Evolutionary conservation across 2,113 vertebrate species (phyloP), one percentile per base, ranked within the genome.

Genomic region (Macroglossus sobrinus): DNA sequence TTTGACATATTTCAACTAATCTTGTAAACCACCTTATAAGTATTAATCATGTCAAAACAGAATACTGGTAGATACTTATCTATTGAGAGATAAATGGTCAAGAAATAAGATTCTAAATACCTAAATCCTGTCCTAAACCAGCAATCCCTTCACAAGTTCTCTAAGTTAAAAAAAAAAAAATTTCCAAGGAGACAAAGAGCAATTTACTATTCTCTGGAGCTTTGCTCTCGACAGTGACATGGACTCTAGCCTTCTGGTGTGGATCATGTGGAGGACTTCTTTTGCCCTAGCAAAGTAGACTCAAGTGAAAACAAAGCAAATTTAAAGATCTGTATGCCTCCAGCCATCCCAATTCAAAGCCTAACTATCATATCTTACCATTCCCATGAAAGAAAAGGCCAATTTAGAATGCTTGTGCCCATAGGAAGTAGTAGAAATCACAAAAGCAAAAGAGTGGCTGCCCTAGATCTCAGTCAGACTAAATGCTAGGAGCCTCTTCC

Each of bases 1-100:
- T 97, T 96, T 97, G 96, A 97, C 84, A 93, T 82, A 74, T 94
- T 96, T 96, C 96, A 97, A 88, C 81, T 88, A 93, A 97, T 96
- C 93, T 93, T 96, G 75, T 95, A 96, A 96, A 82, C 87, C 80
- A 92, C 75, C 84, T 97, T 95, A 80, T 92, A 94, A 90, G 47
- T 74, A 7, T 89, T 95, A 96, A 93, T 95, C 96, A 88, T 89
- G 66, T 97, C 91, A 82, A 95, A 95, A 94, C 94, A 68, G 71
- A 96, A 96, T 94, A 84, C 28, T 35, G 88, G 82, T 76, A 90
- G 68, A 94, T 91, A 64, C 55, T 88, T 95, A 96, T 82, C 81
- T 89, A 88, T 64, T 89, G 72, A 90, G 74, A 92, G 84, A 97
- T 69, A 94, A 97, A 89, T 79, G 71, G 47, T 40, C 40, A 74